Percentiles rank a stretch among this genome's conserved stretches.
These are phyloP conservation scores for Arizona elegans DNA, from an alignment of 2,113 vertebrate species.

Conservation along the genomic window DNA sequence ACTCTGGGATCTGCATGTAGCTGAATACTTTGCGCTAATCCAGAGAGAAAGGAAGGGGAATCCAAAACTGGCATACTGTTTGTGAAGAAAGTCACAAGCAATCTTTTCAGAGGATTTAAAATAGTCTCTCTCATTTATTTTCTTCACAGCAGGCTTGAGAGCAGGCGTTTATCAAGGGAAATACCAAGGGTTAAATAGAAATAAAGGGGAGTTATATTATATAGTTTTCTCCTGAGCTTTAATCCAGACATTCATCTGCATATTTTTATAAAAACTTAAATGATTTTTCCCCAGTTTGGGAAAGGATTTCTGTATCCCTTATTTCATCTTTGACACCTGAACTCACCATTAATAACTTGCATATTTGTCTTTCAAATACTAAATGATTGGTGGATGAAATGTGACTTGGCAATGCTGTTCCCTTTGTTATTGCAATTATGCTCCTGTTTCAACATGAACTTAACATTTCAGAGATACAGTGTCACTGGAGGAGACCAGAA, in stretches of 20 bases:
- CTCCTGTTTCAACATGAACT: slow-evolving; percentile 53
- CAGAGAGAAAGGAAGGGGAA: slow-evolving; percentile 43
- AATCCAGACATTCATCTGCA: slow-evolving; percentile 63
- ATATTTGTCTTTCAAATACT: slow-evolving; percentile 66
- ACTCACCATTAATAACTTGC: slow-evolving; percentile 66
- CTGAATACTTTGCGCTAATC: slow-evolving; percentile 28
- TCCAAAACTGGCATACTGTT: slow-evolving; percentile 49
- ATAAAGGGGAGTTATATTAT: slow-evolving; percentile 58
- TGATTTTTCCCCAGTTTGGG: slow-evolving; percentile 49
- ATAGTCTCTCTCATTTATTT: slow-evolving; percentile 62
- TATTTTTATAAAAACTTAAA: slow-evolving; percentile 59
- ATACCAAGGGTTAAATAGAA: slow-evolving; percentile 60
- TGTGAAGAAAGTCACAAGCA: slow-evolving; percentile 41
- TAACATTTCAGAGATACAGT: slow-evolving; percentile 62
- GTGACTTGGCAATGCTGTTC: slow-evolving; percentile 63
- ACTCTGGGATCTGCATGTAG: background rate
- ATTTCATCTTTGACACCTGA: slow-evolving; percentile 68
- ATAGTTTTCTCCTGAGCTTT: slow-evolving; percentile 63
- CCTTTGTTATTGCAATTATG: slow-evolving; percentile 51
- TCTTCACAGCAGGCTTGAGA: slow-evolving; percentile 59
- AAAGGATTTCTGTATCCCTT: slow-evolving; percentile 55
- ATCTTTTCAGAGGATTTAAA: slow-evolving; percentile 40
- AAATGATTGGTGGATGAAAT: slow-evolving; percentile 59
- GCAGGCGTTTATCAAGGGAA: slow-evolving; percentile 67
- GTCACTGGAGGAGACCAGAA: slow-evolving; percentile 47